Evolutionary conservation across 2,113 vertebrate species (phyloP), one percentile per base, ranked within the genome.

Genomic region (Coracopsis vasa): DNA sequence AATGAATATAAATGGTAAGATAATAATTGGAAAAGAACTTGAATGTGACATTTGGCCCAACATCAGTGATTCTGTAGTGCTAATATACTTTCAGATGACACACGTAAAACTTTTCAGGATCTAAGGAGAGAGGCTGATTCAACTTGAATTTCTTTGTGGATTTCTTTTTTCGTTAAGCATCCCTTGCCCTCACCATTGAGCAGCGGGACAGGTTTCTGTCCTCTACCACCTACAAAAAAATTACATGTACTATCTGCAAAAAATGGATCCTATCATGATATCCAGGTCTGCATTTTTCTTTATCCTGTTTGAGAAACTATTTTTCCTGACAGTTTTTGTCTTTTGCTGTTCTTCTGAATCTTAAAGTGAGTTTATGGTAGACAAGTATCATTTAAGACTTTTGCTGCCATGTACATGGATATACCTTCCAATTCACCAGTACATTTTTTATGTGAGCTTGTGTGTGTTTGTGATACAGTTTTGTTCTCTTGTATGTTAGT

Each of bases 1-100:
- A 95, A 95, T 82, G 13, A 88, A 90, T 83, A 80, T 66, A 90
- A 93, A 85, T 80, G 31, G n/a, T 50, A 72, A 87, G 44, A 90
- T 80, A 82, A 93, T 80, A 86, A 90, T 80, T 90, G 74, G 66
- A 79, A 95, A 73, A n/a, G 35, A 62, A 64, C 82, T 80, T 77
- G 82, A 77, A 73, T 69, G 64, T 61, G 78, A 65, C 37, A 45
- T 86, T 94, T 94, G 67, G 62, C 42, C 74, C 79, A 90, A 67
- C 62, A 91, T 48, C 56, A 72, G 48, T 71, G 58, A 64, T 93
- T 90, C 78, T 72, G 44, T 48, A 53, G 25, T 0, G 1, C 61
- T 75, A 80, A 77, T 75, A 24, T 31, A 13, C 91, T 73, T 96
- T 50, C 62, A 82, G 23, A 70, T 45, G n/a, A 31, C n/a, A 61